Conservation (phyloP, 1,140 invertebrate genomes). For the Stegodyphus mimosarum region DNA sequence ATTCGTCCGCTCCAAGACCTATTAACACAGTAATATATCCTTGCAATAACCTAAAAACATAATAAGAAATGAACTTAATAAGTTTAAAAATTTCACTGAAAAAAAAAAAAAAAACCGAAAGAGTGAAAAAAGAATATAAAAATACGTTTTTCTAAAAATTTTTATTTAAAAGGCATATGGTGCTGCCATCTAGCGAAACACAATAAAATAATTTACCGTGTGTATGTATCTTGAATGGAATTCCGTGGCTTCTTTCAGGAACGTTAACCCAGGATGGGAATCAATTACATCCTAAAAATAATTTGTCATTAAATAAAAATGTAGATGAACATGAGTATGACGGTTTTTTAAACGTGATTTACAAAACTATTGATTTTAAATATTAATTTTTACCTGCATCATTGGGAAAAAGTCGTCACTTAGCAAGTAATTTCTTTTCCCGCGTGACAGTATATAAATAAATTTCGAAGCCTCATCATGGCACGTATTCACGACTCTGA, state of each 20-base stretch:
- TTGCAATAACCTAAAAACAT: conserved; percentile 83
- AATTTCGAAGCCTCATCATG: conserved; percentile 93
- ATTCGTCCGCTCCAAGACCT: conserved; percentile 96
- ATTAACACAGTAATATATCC: conserved; percentile 99
- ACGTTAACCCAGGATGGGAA: conserved; percentile 97
- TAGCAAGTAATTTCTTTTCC: conserved; percentile 69
- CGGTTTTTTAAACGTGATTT: no score
- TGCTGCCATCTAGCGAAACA: background rate
- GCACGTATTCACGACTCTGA: conserved; percentile 79
- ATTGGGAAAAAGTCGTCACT: conserved; percentile 88
- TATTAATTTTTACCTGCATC: conserved; percentile 69
- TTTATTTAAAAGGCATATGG: background rate
- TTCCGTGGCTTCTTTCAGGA: conserved; percentile 96
- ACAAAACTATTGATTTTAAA: no score
- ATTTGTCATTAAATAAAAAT: no score
- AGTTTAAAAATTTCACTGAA: background rate
- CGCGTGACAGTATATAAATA: conserved; percentile 78
- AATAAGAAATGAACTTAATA: background rate
- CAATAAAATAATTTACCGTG: conserved; percentile 75
- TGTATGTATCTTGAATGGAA: conserved; percentile 99
- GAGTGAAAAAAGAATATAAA: background rate
- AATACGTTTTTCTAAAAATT: background rate
- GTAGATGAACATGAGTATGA: no score
- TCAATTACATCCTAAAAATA: conserved; percentile 95
- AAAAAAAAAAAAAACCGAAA: no score